Evolutionary conservation across 2,888 invertebrate species (phyloP).

Genomic region (Anaspis maculata): DNA sequence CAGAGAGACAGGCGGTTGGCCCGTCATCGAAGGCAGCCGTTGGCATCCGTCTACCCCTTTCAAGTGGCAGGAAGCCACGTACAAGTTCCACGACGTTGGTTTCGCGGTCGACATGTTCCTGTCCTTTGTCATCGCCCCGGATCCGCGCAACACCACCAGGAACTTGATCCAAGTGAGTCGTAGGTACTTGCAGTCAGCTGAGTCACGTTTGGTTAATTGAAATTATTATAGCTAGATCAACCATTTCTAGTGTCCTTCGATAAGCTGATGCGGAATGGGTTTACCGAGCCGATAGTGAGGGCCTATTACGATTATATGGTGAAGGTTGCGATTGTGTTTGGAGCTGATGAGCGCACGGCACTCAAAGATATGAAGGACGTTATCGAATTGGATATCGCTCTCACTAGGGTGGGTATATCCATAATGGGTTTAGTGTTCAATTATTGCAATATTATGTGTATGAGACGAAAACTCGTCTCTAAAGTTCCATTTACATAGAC

Average conservation of each 20-base stretch:
- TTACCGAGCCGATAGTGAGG: slow-evolving; percentile 17
- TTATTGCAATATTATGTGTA: too few species aligned
- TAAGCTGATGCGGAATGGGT: slow-evolving; percentile 17
- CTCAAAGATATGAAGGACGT: slow-evolving; percentile 19
- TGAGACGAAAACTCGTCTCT: too few species aligned
- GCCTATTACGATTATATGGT: slow-evolving; percentile 23
- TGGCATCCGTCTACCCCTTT: slow-evolving; percentile 29
- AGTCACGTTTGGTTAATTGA: too few species aligned
- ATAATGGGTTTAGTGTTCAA: too few species aligned
- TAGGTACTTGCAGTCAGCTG: too few species aligned
- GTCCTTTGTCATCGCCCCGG: slow-evolving; percentile 72
- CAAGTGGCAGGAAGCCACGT: slow-evolving; percentile 32
- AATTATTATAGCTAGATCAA: slow-evolving; percentile 21
- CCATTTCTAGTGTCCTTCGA: slow-evolving; percentile 18
- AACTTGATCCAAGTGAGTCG: slow-evolving; percentile 68
- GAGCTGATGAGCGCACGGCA: slow-evolving; percentile 18
- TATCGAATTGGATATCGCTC: slow-evolving; percentile 19
- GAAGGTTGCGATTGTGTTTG: slow-evolving; percentile 20
- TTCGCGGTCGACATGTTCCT: slow-evolving; percentile 76
- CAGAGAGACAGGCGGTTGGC: slow-evolving; percentile 46
- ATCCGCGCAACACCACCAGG: slow-evolving; percentile 72
- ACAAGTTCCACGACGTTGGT: slow-evolving; percentile 63
- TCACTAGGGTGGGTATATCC: slow-evolving; percentile 19
- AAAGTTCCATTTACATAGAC: too few species aligned
- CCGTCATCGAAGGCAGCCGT: slow-evolving; percentile 44